A percentile compares a stretch with the other conserved stretches of the same genome.
phyloP scores from a whole-genome alignment of 2,888 invertebrate species.

The Platerodrilus igneus region DNA sequence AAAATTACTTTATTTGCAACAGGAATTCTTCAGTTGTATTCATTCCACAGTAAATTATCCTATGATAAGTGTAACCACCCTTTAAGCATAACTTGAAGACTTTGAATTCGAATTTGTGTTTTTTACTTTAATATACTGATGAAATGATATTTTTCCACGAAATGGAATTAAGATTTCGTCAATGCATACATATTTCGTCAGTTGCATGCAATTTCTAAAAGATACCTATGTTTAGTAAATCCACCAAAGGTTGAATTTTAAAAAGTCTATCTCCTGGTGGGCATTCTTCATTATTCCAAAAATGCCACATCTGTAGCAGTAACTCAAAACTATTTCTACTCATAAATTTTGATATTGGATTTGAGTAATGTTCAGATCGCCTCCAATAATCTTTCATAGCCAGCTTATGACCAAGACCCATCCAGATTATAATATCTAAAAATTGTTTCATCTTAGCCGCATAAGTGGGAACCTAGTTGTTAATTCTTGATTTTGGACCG shows the following conservation, averaged over 20 bases:
- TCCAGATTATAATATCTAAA: too few relatives aligned
- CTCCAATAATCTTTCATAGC: not conserved
- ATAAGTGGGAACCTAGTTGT: too few relatives aligned
- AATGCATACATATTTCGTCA: not conserved
- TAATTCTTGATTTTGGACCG: too few relatives aligned
- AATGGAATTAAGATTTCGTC: not conserved
- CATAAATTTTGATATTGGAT: not conserved
- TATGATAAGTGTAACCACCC: not conserved
- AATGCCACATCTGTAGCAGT: not conserved
- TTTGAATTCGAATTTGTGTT: not conserved
- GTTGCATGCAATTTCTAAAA: not conserved
- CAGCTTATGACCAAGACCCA: not conserved
- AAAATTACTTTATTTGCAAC: slow-evolving; percentile 20
- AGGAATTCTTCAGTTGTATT: slow-evolving; percentile 6
- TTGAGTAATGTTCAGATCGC: too few relatives aligned
- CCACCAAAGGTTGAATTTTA: slow-evolving; percentile 5
- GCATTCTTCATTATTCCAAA: slow-evolving; percentile 1
- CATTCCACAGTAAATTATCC: not conserved
- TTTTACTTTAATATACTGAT: slow-evolving; percentile 1
- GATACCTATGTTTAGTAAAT: not conserved
- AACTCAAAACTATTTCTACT: slow-evolving; percentile 5
- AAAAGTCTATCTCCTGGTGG: slow-evolving; percentile 1
- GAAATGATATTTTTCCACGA: not conserved
- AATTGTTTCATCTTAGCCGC: too few relatives aligned
- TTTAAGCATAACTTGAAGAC: slow-evolving; percentile 5